A percentile compares a stretch with the other conserved stretches of the same genome.
Conservation (phyloP, 1,140 invertebrate genomes). For the Drosophila ambigua region DNA sequence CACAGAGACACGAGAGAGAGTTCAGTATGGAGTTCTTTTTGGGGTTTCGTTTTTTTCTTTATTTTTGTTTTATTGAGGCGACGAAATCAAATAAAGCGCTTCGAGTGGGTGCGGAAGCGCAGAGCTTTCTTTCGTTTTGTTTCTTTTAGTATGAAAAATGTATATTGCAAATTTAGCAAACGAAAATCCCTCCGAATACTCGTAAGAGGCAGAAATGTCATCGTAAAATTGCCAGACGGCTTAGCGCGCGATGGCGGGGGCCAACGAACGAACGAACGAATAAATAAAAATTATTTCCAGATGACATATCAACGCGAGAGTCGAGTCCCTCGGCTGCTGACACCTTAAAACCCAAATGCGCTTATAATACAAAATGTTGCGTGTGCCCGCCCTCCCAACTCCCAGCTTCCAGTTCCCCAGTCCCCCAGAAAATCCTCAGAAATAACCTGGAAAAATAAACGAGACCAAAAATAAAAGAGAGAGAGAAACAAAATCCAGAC, state of each 20-base stretch:
- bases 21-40: constrained; percentile 25
- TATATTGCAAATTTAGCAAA: constrained; percentile 60
- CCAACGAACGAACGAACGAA: constrained; percentile 42
- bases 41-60: constrained; percentile 12
- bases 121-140: constrained; percentile 15
- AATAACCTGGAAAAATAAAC: constrained; percentile 40
- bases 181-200: constrained; percentile 58
- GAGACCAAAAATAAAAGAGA: constrained; percentile 50
- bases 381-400: constrained; percentile 14
- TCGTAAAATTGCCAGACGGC: constrained; percentile 81
- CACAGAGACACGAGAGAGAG: constrained; percentile 2
- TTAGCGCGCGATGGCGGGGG: constrained; percentile 54
- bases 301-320: constrained; percentile 75
- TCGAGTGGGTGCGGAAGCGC: constrained; percentile 36
- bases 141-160: constrained; percentile 70
- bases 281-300: constrained; percentile 82
- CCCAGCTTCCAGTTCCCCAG: no score
- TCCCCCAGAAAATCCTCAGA: constrained; percentile 14
- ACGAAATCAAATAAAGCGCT: constrained; percentile 81
- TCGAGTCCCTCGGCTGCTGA: constrained; percentile 60
- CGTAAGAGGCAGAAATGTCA: constrained; percentile 73
- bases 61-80: constrained; percentile 69
- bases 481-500: constrained; percentile 50
- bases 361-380: constrained; percentile 79
- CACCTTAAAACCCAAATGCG: constrained; percentile 82